Conservation (phyloP, 2,888 invertebrate genomes). For the Sthenelais limicola region DNA sequence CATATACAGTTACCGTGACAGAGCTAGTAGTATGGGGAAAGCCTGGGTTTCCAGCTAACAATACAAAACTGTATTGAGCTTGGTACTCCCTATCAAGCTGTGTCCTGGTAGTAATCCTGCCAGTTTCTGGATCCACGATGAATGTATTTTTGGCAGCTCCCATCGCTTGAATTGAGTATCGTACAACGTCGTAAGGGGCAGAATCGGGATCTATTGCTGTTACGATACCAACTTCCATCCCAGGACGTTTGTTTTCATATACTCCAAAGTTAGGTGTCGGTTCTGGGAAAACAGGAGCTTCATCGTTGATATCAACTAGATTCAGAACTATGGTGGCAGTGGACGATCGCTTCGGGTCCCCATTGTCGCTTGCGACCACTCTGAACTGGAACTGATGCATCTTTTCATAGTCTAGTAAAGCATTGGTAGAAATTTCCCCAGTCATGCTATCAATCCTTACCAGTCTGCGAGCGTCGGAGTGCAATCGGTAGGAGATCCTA, state of each 20-base stretch:
- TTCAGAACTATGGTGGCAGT: conserved; percentile 37
- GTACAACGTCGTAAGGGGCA: conserved; percentile 34
- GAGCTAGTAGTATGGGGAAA: conserved; percentile 19
- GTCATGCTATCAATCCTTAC: conserved; percentile 25
- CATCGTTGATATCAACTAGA: conserved; percentile 40
- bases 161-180: conserved; percentile 11
- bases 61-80: conserved; percentile 18
- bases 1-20: conserved; percentile 31
- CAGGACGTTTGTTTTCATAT: conserved; percentile 27
- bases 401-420: conserved; percentile 38
- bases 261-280: conserved; percentile 15
- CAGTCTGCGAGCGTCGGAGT: conserved; percentile 6
- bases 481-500: conserved; percentile 17
- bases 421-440: conserved; percentile 33
- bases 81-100: conserved; percentile 36
- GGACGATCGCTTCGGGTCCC: conserved; percentile 22
- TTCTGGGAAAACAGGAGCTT: conserved; percentile 27
- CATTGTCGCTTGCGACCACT: conserved; percentile 39
- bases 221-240: conserved; percentile 14
- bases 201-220: conserved; percentile 32
- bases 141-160: conserved; percentile 9
- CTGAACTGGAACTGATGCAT: conserved; percentile 38
- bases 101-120: conserved; percentile 32
- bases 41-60: conserved; percentile 33
- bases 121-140: conserved; percentile 28